Evolutionary conservation across 1,140 invertebrate genomes (phyloP).

Genomic region (Chelonus insularis): DNA sequence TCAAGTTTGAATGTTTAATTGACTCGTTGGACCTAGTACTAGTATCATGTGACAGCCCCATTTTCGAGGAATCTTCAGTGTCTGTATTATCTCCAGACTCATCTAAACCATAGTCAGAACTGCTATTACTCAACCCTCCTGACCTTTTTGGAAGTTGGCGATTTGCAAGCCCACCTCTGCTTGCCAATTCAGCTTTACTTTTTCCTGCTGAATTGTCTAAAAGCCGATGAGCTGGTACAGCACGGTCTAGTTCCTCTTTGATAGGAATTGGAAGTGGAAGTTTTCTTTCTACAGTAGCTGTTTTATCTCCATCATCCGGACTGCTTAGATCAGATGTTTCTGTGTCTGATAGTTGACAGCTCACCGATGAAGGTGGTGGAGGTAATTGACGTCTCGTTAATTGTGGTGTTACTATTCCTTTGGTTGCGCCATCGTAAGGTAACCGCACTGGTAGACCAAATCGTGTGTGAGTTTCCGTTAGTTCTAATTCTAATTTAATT

Average conservation of each 20-base stretch:
- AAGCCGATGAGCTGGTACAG: conserved; percentile 80
- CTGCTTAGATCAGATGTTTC: conserved; percentile 71
- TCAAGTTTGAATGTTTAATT: conserved; percentile 53
- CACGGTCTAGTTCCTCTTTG: conserved; percentile 82
- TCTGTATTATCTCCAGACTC: conserved; percentile 72
- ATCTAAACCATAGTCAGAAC: conserved; percentile 72
- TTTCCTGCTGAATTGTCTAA: conserved; percentile 86
- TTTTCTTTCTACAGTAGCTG: conserved; percentile 75
- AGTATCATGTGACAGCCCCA: conserved; percentile 42
- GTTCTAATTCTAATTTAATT: conserved; percentile 69
- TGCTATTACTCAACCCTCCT: conserved; percentile 67
- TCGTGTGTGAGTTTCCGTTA: conserved; percentile 81
- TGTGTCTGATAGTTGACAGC: conserved; percentile 70
- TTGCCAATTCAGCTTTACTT: conserved; percentile 85
- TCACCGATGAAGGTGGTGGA: conserved; percentile 64
- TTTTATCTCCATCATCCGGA: conserved; percentile 73
- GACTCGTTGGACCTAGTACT: conserved; percentile 51
- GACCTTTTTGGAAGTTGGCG: conserved; percentile 58
- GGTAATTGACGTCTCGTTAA: conserved; percentile 71
- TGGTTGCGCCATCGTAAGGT: conserved; percentile 75
- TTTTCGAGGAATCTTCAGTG: conserved; percentile 63
- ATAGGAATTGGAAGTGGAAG: conserved; percentile 61
- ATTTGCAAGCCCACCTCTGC: conserved; percentile 66
- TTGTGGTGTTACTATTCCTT: conserved; percentile 74
- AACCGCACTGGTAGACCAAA: conserved; percentile 83